Evolutionary conservation across 1,140 invertebrate genomes (phyloP).

Genomic region (Pogonognathellus flavescens): DNA sequence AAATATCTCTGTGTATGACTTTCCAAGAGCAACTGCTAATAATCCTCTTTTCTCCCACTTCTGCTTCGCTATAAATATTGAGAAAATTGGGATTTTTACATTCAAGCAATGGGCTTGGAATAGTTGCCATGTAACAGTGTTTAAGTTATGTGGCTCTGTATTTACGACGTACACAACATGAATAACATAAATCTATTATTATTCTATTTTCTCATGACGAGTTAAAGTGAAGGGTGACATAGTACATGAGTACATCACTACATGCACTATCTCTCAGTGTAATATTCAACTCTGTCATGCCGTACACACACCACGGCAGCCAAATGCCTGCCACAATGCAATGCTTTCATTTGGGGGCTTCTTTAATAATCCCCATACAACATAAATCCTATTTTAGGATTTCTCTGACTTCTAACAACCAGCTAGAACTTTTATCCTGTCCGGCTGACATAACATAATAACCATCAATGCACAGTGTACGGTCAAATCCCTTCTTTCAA

Average conservation of each 20-base stretch:
- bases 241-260: neutral
- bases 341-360: conserved; percentile 2
- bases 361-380: neutral
- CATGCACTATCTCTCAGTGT: neutral
- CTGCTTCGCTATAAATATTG: neutral
- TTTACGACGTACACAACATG: neutral
- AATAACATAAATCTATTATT: neutral
- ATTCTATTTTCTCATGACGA: neutral
- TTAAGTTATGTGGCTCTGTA: neutral
- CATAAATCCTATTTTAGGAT: conserved; percentile 27
- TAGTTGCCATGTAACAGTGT: too few species aligned
- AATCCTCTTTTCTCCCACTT: conserved; percentile 26
- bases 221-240: neutral
- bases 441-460: conserved; percentile 11
- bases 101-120: neutral
- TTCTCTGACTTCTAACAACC: conserved; percentile 7
- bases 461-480: neutral
- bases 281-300: too few species aligned
- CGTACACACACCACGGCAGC: too few species aligned
- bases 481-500: too few species aligned
- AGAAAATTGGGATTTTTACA: neutral
- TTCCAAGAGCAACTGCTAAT: conserved; percentile 42
- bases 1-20: neutral
- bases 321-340: too few species aligned
- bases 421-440: neutral